Percentiles rank a stretch among this genome's conserved stretches.
Conservation (phyloP, 2,888 invertebrate genomes). For the Acanthosoma haemorrhoidale region DNA sequence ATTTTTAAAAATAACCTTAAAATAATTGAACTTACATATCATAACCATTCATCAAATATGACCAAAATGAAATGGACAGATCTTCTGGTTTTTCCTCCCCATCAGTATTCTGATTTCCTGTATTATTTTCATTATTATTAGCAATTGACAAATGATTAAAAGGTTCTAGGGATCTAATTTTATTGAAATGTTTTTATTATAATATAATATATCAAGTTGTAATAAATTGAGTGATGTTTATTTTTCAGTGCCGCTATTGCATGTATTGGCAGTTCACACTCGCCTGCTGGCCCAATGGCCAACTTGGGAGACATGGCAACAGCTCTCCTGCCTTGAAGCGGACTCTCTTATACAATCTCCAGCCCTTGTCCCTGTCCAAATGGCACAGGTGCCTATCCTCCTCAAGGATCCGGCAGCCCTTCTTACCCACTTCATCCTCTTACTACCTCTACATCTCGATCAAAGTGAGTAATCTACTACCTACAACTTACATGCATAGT, state of each 20-base stretch:
- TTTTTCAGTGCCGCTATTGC: conserved; percentile 73
- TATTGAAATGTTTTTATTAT: too few species aligned
- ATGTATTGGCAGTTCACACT: conserved; percentile 81
- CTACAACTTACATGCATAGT: too few species aligned
- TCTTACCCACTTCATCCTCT: conserved; percentile 77
- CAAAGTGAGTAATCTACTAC: conserved; percentile 72
- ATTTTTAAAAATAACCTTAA: too few species aligned
- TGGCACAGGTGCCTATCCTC: conserved; percentile 71
- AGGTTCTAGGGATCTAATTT: too few species aligned
- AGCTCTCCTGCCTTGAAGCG: conserved; percentile 50
- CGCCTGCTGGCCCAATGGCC: conserved; percentile 63
- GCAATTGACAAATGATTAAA: too few species aligned
- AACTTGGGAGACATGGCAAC: conserved; percentile 54
- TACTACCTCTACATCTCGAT: conserved; percentile 79
- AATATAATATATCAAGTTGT: too few species aligned
- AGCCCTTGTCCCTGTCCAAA: conserved; percentile 43
- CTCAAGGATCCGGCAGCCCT: conserved; percentile 80
- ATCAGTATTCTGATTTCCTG: neutral
- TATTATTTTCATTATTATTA: too few species aligned
- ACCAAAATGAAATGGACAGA: too few species aligned
- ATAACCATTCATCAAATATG: too few species aligned
- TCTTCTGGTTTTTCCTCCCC: too few species aligned
- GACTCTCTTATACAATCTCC: conserved; percentile 45
- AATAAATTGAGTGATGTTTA: conserved; percentile 38
- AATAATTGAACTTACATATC: too few species aligned